Base-by-base conservation (phyloP, 64 coral and sea anemone genomes). In the Montipora sp. region DNA sequence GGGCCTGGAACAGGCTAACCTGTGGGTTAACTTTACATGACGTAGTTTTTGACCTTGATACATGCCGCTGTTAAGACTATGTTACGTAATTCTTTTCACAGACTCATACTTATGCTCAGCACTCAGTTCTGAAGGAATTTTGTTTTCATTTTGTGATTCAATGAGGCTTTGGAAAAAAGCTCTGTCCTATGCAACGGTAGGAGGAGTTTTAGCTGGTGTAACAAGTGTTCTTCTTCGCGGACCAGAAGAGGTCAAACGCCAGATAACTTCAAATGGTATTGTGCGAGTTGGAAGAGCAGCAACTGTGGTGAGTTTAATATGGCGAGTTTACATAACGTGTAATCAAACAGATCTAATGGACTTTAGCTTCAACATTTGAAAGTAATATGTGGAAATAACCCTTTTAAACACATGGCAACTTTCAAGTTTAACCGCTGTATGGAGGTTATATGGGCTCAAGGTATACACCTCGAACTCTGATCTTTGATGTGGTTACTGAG, bases 251-350 rank as follows among this genome's bases (percentile, higher is more conserved):
- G 18, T 85, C 8, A 85, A 72, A 85, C 82, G 82, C 71, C 44
- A 50, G 47, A 14, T 59, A 66, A 89, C 72, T 60, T 93, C 91
- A 5, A 93, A 81, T 93, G 91, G 83, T 49, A 6, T 93, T 13
- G 91, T 93, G 5, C 36, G 91, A 53, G 76, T 84, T 74, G 91
- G 75, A 79, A 77, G 91, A 14, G 75, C 91, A 0, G 91, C 86
- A 43, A 43, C 23, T 3, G 77, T 75, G 80, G 91, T 93, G 47
- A 80, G 91, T 47, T 47, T 12, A 55, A 55, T 5, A 55, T 55
- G 36, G 36, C 36, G 36, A 36, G 36, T 36, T 36, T 36, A 36
- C 36, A 36, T 36, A 36, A 36, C 36, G 36, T 36, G 36, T 36
- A 36, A 36, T 57, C 36, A 36, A 36, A 36, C 36, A 36, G 36